Evolutionary conservation across 2,888 invertebrate genomes (phyloP).

Genomic region (Pimpla rufipes): DNA sequence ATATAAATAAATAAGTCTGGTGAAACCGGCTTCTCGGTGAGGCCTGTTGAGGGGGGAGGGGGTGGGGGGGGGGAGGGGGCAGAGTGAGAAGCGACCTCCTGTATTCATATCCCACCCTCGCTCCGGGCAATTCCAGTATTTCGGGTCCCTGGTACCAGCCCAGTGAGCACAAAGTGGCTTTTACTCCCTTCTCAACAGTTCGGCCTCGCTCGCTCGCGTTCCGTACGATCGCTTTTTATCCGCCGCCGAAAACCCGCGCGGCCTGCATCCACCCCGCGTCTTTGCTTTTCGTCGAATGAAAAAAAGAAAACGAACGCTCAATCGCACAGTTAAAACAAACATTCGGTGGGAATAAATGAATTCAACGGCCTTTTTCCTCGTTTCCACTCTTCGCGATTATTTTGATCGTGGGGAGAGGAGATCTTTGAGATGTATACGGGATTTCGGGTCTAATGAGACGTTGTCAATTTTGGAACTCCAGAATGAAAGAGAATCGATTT

Average conservation of each 20-base stretch:
- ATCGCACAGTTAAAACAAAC: neutral
- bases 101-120: constrained; percentile 61
- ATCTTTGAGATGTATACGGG: neutral
- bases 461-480: too few species aligned
- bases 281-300: neutral
- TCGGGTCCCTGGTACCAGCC: constrained; percentile 36
- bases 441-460: neutral
- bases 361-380: neutral
- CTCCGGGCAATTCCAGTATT: constrained; percentile 45
- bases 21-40: constrained; percentile 49
- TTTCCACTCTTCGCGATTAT: constrained; percentile 21
- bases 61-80: neutral
- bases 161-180: constrained; percentile 45
- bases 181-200: constrained; percentile 31
- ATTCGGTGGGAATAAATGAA: constrained; percentile 1
- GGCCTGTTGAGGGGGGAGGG: constrained; percentile 7
- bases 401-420: neutral
- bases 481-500: neutral
- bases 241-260: neutral
- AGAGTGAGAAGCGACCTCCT: constrained; percentile 25
- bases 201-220: neutral
- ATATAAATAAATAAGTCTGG: constrained; percentile 77
- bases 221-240: constrained; percentile 5
- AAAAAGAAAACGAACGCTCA: neutral
- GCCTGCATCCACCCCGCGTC: neutral